phyloP scores from a whole-genome alignment of 2,888 invertebrate genomes.

The Rotaria macrura region DNA sequence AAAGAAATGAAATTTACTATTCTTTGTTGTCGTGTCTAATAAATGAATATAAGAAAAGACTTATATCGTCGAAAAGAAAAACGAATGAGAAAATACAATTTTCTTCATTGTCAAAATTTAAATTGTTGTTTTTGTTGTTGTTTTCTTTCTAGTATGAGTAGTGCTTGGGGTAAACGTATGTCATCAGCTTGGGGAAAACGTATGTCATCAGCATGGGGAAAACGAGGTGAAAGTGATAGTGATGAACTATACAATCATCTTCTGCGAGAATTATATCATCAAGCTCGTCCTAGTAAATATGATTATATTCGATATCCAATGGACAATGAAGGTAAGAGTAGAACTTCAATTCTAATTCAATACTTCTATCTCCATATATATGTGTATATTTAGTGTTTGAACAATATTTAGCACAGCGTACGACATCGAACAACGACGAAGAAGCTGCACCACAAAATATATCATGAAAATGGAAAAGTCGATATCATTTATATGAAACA shows the following conservation, averaged over 20 bases:
- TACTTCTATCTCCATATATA: too few relatives aligned
- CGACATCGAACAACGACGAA: background rate
- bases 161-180: background rate
- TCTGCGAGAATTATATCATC: background rate
- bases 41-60: background rate
- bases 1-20: background rate
- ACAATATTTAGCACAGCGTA: background rate
- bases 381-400: background rate
- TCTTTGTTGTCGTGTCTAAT: background rate
- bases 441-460: background rate
- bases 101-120: background rate
- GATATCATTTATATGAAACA: background rate
- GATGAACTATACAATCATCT: background rate
- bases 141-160: background rate
- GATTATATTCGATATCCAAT: background rate
- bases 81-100: too few relatives aligned
- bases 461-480: background rate
- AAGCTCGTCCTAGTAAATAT: background rate
- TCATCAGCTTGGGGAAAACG: constrained; percentile 17
- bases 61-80: too few relatives aligned
- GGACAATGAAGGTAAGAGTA: background rate
- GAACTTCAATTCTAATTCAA: background rate
- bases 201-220: constrained; percentile 16
- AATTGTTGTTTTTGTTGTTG: too few relatives aligned
- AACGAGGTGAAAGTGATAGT: constrained; percentile 10